Evolutionary conservation across 2,888 invertebrate genomes (phyloP).

Genomic region (Melieria crassipennis): DNA sequence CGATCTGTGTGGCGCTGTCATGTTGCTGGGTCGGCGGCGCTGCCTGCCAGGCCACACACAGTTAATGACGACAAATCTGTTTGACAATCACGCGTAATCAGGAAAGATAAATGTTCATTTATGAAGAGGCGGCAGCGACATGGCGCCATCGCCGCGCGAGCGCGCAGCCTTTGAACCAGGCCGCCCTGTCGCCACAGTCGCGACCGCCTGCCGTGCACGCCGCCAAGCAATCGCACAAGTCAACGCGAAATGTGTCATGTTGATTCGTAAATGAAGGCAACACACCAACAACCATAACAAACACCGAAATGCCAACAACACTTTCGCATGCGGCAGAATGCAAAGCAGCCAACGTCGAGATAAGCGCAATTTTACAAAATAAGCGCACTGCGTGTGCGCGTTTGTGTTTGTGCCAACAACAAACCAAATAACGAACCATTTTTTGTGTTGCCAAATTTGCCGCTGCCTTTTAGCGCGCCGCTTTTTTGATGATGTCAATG

Average conservation of each 20-base stretch:
- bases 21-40: not conserved
- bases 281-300: not conserved
- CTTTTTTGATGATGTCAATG: constrained; percentile 40
- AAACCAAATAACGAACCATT: not conserved
- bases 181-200: no score
- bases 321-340: not conserved
- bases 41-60: not conserved
- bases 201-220: no score
- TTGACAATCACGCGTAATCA: constrained; percentile 56
- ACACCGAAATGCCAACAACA: constrained; percentile 20
- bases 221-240: not conserved
- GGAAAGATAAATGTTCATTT: constrained; percentile 55
- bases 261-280: not conserved
- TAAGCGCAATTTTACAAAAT: not conserved
- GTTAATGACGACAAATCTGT: constrained; percentile 34
- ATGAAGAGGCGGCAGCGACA: constrained; percentile 42
- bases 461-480: not conserved
- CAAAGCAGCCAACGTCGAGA: not conserved
- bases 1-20: no score
- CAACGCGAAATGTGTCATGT: not conserved
- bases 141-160: not conserved
- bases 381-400: not conserved
- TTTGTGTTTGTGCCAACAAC: constrained; percentile 9
- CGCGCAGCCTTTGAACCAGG: not conserved
- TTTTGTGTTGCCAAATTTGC: not conserved